phyloP scores from a whole-genome alignment of 37 sponge, comb jelly and placozoan genomes.

The Cliona cf. orientalis region DNA sequence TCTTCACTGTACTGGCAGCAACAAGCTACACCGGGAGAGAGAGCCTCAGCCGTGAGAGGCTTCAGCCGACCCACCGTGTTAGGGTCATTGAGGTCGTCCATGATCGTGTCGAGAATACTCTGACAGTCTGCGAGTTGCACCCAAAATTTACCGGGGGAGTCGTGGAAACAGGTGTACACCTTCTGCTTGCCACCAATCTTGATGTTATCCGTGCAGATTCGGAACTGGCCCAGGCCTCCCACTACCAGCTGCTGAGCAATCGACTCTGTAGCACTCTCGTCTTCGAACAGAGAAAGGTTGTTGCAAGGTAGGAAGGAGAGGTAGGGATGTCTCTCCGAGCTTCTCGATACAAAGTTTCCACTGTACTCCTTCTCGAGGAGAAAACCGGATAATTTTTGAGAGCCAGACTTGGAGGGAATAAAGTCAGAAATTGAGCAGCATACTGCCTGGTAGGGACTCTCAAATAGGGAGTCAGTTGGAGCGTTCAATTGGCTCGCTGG shows the following conservation, averaged over 20 bases:
- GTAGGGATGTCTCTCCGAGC: not conserved
- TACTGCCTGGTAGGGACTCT: conserved; percentile 56
- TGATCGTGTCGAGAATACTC: conserved; percentile 17
- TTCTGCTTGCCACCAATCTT: not conserved
- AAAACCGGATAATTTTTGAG: not conserved
- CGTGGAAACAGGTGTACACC: conserved; percentile 24
- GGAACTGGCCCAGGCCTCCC: conserved; percentile 37
- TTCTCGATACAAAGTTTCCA: conserved; percentile 29
- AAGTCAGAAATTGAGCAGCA: conserved; percentile 58
- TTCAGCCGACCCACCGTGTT: not conserved
- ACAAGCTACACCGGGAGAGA: conserved; percentile 61
- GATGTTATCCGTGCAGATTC: conserved; percentile 7
- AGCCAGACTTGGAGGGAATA: conserved; percentile 6
- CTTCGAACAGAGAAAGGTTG: conserved; percentile 25
- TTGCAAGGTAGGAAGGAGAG: conserved; percentile 40
- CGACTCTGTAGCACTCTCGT: not conserved
- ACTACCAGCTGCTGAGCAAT: conserved; percentile 25
- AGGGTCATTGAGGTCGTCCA: conserved; percentile 3
- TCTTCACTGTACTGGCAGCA: conserved; percentile 45
- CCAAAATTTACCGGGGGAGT: conserved; percentile 65
- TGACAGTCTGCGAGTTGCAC: conserved; percentile 38
- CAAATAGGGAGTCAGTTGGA: not conserved
- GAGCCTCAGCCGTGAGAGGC: conserved; percentile 15
- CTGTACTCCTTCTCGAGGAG: conserved; percentile 46
- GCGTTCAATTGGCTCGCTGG: not conserved